A percentile compares a stretch with the other conserved stretches of the same genome.
Evolutionary conservation across 2,888 invertebrate genomes (phyloP).

Genomic region (Bembecia ichneumoniformis): DNA sequence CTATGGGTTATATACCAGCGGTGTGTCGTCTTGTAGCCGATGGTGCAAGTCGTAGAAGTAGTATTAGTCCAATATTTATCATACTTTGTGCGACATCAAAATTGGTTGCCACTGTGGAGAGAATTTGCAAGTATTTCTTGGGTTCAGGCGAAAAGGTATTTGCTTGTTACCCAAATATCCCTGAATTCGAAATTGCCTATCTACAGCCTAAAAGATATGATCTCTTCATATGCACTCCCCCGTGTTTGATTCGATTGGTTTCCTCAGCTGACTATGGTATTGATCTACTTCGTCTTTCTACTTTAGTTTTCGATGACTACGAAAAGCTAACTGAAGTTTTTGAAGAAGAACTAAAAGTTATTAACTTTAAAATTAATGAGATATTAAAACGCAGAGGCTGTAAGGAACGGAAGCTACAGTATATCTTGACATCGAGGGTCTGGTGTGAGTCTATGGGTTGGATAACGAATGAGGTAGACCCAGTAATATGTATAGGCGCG

Average conservation of each 20-base stretch:
- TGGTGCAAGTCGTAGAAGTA: slow-evolving; percentile 33
- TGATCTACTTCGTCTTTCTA: slow-evolving; percentile 74
- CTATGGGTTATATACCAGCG: slow-evolving; percentile 78
- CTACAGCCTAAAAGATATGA: slow-evolving; percentile 77
- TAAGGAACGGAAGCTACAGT: slow-evolving; percentile 66
- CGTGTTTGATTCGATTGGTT: slow-evolving; percentile 61
- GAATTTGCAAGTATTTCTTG: slow-evolving; percentile 50
- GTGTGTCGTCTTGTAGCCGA: slow-evolving; percentile 74
- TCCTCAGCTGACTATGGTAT: slow-evolving; percentile 48
- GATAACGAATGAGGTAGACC: slow-evolving; percentile 68
- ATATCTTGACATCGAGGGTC: slow-evolving; percentile 71
- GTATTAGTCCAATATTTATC: slow-evolving; percentile 75
- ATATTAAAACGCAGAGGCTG: slow-evolving; percentile 50
- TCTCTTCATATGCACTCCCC: slow-evolving; percentile 79
- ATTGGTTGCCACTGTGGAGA: slow-evolving; percentile 64
- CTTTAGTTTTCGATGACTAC: slow-evolving; percentile 80
- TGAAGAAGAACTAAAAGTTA: slow-evolving; percentile 47
- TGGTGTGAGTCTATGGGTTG: slow-evolving; percentile 76
- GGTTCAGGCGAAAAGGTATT: slow-evolving; percentile 36
- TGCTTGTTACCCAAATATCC: slow-evolving; percentile 55
- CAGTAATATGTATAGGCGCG: slow-evolving; percentile 79
- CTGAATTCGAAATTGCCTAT: slow-evolving; percentile 38
- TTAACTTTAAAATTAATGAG: slow-evolving; percentile 51
- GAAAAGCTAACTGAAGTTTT: slow-evolving; percentile 75
- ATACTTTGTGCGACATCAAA: slow-evolving; percentile 76